phyloP scores from a whole-genome alignment of 1,140 invertebrate species.

The Chrysopa pallens region DNA sequence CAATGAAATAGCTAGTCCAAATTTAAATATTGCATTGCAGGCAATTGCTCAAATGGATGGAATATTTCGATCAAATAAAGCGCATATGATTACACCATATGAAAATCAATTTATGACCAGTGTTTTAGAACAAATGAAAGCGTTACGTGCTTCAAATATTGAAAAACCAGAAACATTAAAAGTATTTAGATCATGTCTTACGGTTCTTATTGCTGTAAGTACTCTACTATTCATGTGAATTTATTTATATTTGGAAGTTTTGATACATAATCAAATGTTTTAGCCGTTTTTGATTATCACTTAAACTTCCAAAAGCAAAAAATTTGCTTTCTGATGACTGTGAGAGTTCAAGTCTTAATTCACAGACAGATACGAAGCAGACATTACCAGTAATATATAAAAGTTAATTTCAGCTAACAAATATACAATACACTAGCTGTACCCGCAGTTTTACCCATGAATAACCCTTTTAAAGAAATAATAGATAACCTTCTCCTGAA shows the following conservation, averaged over 20 bases:
- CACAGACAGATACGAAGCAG: neutral
- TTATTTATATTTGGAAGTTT: neutral
- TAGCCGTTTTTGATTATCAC: neutral
- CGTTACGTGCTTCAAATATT: conserved; percentile 29
- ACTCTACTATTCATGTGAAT: neutral
- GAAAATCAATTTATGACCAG: conserved; percentile 57
- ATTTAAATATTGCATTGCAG: conserved; percentile 39
- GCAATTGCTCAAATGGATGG: conserved; percentile 46
- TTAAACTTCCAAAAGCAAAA: neutral
- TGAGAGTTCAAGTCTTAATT: neutral
- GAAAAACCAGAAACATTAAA: conserved; percentile 25
- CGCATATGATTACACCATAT: conserved; percentile 48
- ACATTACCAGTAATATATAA: too few species aligned
- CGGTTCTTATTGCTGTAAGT: conserved; percentile 43
- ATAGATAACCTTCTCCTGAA: too few species aligned
- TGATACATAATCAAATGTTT: neutral
- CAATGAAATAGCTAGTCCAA: conserved; percentile 47
- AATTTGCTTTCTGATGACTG: neutral
- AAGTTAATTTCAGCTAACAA: too few species aligned
- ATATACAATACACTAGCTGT: too few species aligned
- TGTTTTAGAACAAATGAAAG: conserved; percentile 50
- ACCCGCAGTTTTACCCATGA: too few species aligned
- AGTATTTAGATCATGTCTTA: conserved; percentile 40
- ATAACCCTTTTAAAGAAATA: too few species aligned
- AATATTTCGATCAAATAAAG: conserved; percentile 37